Conservation (phyloP, 2,113 vertebrate genomes). For the Microcebus tavaratra region DNA sequence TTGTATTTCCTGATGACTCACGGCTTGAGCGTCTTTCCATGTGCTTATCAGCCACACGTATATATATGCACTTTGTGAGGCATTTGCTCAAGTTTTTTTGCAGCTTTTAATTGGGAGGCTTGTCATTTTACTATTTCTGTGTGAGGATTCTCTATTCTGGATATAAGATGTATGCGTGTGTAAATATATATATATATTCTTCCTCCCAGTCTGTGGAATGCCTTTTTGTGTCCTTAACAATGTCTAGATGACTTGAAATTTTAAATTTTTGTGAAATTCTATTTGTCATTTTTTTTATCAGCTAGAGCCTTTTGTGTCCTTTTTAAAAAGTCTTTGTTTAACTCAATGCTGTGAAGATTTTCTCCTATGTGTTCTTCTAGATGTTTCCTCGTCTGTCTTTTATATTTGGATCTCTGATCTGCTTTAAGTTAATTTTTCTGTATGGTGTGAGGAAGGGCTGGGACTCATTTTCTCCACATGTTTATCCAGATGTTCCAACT, state of each 20-base stretch:
- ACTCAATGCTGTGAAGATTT: fast-evolving
- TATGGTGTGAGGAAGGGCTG: background rate
- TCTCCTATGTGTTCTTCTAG: fast-evolving
- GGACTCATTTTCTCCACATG: fast-evolving
- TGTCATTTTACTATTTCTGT: background rate
- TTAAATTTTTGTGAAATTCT: background rate
- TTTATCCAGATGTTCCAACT: too few species aligned
- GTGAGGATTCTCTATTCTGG: background rate
- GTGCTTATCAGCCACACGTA: fast-evolving
- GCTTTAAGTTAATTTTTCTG: fast-evolving
- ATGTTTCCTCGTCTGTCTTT: fast-evolving
- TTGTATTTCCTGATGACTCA: background rate
- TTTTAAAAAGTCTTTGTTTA: background rate
- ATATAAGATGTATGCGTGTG: fast-evolving
- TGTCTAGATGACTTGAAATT: background rate
- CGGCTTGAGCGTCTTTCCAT: fast-evolving
- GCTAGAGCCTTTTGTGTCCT: background rate
- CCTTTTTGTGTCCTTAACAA: background rate
- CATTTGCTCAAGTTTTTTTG: background rate
- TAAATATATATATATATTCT: fast-evolving
- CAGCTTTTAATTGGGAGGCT: background rate
- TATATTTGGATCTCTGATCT: background rate
- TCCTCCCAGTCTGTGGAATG: background rate
- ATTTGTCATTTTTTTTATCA: background rate
- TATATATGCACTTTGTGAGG: background rate